Base-by-base conservation (phyloP, 1,140 invertebrate species). In the Hyles vespertilio region DNA sequence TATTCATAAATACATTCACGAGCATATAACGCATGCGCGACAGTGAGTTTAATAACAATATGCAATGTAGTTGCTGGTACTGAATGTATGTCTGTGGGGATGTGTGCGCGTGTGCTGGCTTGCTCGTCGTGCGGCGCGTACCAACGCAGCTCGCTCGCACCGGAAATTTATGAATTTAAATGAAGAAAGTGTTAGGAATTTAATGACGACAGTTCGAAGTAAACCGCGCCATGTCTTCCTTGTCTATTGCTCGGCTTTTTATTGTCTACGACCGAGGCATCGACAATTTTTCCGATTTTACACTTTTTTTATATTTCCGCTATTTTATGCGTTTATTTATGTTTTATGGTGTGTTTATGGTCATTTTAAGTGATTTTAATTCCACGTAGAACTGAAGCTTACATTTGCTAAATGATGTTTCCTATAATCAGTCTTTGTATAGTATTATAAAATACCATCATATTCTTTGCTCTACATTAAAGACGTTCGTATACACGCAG, bases 131-230 rank as follows among this genome's bases (percentile, higher is more conserved):
- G 83, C 67, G 48, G 10, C 11, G 80, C 50, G 45, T 81, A 53
- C 59, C 74, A 82, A 84, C 77, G 32, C 11, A 65, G 59, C 70
- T 22, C 62, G 75, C 76, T 80, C 77, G 72, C 80, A 86, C 85
- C 85, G 85, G 85, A 88, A 84, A 88, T 88, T 86, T 88, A 88
- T 88, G 85, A 88, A 88, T 88, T 84, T 80, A 84, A 87, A 87
- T 86, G 53, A 77, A 80, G 83, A 87, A 87, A 85, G 81, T 88
- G 85, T 84, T 77, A 84, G 74, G 83, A 88, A 86, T 88, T 86
- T 86, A 88, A 88, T 88, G 80, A 78, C 74, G 74, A 67, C 54
- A 76, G 64, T 86, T 86, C 83, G 74, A 74, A 73, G 82, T 84
- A 40, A 85, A 74, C 72, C 71, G 69, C 67, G 72, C 71, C 55